Evolutionary conservation across 2,113 vertebrate species (phyloP), one percentile per base, ranked within the genome.

Genomic region (Hemiscyllium ocellatum): DNA sequence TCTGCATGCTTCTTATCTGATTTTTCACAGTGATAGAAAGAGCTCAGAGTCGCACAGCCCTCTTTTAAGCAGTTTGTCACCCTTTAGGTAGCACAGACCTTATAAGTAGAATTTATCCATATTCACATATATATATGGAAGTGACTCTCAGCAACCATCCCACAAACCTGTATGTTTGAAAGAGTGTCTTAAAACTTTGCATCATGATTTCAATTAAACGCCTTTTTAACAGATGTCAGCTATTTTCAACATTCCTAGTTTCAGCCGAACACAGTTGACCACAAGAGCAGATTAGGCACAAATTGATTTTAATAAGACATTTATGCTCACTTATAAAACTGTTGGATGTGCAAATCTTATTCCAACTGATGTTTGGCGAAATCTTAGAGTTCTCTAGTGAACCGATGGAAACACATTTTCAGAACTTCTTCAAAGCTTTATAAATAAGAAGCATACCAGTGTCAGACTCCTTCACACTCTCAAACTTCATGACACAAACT

Each of bases 1-100:
- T 95, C 94, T 95, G 94, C 94, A 70, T 95, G 94, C 94, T 69
- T 95, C 68, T 95, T 95, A 95, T 70, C 68, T 72, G 94, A 95
- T 95, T 95, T 95, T 95, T 95, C 94, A 95, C 94, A 95, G 94
- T 76, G 94, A 95, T 76, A 95, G 68, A 95, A 68, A 24, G 37
- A 95, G 68, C 94, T 72, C 94, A 95, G 94, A 52, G 68, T 50
- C 69, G 2, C 37, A 50, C 8, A 72, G 42, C 52, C 94, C 68
- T 93, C 61, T 33, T 56, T 19, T n/a, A 68, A 47, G 19, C 69
- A 69, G 33, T 42, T 37, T 70, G 68, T 42, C 29, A 42, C 42
- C 47, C 91, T 94, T 94, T 10, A 94, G 66, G 29, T 68, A 94
- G n/a, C 42, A 68, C 37, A 24, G n/a, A 47, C 20, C 91, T 69